These are phyloP conservation scores for Turdus rufiventris DNA, from an alignment of 2,113 vertebrate species.

Conservation along the genomic window DNA sequence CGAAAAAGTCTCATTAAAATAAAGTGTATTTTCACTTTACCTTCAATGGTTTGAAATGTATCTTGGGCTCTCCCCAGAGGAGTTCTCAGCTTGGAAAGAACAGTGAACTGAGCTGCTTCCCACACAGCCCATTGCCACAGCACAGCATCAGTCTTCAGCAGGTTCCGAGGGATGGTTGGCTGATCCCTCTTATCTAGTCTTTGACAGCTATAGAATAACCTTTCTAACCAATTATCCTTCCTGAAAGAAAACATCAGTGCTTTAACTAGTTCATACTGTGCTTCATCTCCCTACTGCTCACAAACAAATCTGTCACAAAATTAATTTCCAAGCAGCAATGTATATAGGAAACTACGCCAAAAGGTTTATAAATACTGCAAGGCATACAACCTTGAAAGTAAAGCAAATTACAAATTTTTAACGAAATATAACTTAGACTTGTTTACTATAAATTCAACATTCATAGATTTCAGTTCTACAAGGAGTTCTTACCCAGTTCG, in stretches of 20 bases:
- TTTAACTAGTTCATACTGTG: neutral
- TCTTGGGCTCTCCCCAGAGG: constrained; percentile 95
- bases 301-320: neutral
- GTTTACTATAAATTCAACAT: neutral
- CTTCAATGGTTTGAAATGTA: constrained; percentile 98
- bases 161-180: constrained; percentile 79
- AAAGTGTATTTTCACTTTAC: constrained; percentile 58
- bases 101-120: constrained; percentile 98
- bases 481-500: constrained; percentile 84
- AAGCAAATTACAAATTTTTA: neutral
- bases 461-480: neutral
- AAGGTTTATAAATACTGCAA: neutral
- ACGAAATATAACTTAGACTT: neutral
- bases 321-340: neutral
- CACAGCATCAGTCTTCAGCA: constrained; percentile 91
- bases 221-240: constrained; percentile 97
- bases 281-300: neutral
- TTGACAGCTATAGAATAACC: constrained; percentile 95
- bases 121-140: constrained; percentile 99
- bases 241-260: constrained; percentile 64
- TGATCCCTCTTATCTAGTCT: constrained; percentile 88
- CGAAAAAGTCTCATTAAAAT: neutral
- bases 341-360: neutral
- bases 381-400: neutral
- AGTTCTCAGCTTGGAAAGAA: constrained; percentile 92